Base-by-base conservation (phyloP, 2,888 invertebrate genomes). In the Chrysomela aeneicollis region DNA sequence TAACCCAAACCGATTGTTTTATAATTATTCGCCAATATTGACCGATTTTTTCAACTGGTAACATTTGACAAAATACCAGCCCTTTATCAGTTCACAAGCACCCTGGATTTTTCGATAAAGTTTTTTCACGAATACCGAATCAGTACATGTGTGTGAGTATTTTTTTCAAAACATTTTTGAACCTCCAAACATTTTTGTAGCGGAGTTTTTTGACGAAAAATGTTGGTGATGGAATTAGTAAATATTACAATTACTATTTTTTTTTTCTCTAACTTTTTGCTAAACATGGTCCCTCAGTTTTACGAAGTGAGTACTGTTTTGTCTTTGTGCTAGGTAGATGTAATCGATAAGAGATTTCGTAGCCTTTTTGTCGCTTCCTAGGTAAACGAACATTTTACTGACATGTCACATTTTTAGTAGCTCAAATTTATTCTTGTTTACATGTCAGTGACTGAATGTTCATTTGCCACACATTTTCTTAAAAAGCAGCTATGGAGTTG, bases 101-200 rank as follows among this genome's bases (percentile, higher is more conserved):
- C 54, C 37, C 12, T 21, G 32, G 42, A 42, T 15, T 42, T 42
- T 42, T 32, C 47, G 50, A 64, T 64, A 61, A 53, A 18, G 49
- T 60, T 68, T 67, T 66, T 69, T 69, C 66, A 54, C 32, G 32
- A 64, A 61, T 66, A 68, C 64, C 55, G 61, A 74, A 87, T 88
- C 88, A 88, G 86, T 88, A 88, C 88, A 88, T 88, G 88, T 88
- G 87, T 87, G 87, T 87, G 88, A 87, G 88, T 88, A 80, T 77
- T 67, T 66, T 67, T 76, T 78, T 76, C 71, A 69, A 62, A 64
- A 61, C 52, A 68, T 70, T 77, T 78, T 75, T 74, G 72, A 76
- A 76, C 80, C 81, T 82, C 79, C 82, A 82, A 82, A 81, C 81
- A 82, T 83, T 83, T 83, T 83, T 83, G 83, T 83, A 83, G 83